Evolutionary conservation across 2,113 vertebrate genomes (phyloP).

Genomic region (Protobothrops mucrosquamatus): DNA sequence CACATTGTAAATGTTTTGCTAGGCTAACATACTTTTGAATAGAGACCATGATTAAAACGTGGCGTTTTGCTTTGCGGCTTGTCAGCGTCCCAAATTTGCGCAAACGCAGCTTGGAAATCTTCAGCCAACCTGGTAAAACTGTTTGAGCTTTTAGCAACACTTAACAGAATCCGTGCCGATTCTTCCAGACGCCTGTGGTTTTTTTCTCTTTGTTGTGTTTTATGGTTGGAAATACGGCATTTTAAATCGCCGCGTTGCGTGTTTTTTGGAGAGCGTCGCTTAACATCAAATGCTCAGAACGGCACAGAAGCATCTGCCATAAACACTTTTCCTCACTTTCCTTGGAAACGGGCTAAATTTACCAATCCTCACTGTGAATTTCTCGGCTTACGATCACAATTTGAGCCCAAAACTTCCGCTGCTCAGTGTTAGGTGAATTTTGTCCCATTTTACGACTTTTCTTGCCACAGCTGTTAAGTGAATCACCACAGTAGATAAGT

Average conservation of each 20-base stretch:
- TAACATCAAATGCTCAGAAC: neutral
- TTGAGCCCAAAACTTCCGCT: no score
- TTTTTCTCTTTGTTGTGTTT: neutral
- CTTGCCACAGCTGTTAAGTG: no score
- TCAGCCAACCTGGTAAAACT: no score
- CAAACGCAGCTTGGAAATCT: neutral
- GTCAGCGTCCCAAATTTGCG: neutral
- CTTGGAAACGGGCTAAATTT: neutral
- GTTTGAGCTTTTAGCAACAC: neutral
- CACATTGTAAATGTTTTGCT: neutral
- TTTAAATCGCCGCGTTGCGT: neutral
- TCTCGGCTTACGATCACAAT: neutral
- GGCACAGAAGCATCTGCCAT: neutral
- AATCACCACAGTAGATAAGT: no score
- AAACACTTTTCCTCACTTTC: neutral
- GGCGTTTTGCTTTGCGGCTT: neutral
- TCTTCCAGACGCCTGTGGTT: no score
- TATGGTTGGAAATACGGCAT: neutral
- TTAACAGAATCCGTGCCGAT: neutral
- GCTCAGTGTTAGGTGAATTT: no score
- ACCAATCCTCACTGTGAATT: neutral
- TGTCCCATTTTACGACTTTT: no score
- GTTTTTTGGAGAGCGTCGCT: neutral
- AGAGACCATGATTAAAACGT: neutral
- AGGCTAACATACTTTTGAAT: neutral